Conservation (phyloP, 2,797 vertebrate species). For the Schizopygopsis malacanthus region DNA sequence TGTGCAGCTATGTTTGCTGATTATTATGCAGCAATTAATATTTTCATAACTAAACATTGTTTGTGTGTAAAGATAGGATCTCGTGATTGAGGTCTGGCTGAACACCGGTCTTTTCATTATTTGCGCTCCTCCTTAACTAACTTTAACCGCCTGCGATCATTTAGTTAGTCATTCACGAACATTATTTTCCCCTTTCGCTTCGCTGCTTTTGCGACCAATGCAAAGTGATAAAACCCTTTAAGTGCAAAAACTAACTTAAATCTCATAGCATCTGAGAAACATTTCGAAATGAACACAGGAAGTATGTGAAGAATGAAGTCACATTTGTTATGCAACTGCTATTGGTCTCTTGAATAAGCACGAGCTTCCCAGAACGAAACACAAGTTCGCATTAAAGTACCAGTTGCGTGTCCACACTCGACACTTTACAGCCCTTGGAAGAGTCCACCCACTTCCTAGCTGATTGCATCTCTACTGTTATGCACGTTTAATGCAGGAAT, state of each 20-base stretch:
- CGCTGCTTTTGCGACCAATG: background rate
- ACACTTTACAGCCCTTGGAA: constrained; percentile 1
- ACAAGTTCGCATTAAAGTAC: constrained; percentile 1
- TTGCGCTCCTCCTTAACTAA: background rate
- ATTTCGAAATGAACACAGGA: background rate
- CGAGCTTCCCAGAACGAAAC: constrained; percentile 2
- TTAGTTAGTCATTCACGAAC: constrained; percentile 24
- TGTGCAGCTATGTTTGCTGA: background rate
- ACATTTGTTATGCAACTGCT: constrained; percentile 6
- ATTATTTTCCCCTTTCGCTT: background rate
- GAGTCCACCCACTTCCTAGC: constrained; percentile 44
- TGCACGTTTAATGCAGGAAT: constrained; percentile 2
- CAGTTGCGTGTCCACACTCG: constrained; percentile 38
- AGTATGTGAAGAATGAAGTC: background rate
- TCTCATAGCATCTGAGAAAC: background rate
- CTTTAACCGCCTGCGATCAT: background rate
- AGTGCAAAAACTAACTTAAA: background rate
- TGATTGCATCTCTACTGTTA: background rate
- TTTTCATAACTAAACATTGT: constrained; percentile 3
- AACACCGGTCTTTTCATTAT: background rate
- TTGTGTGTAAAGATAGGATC: background rate
- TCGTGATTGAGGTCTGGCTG: background rate
- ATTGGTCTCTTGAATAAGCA: background rate
- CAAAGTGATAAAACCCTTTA: background rate
- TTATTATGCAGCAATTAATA: background rate